Conservation (phyloP, 30 jellyfish, hydroid and myxozoan species). For the Chrysaora quinquecirrha region DNA sequence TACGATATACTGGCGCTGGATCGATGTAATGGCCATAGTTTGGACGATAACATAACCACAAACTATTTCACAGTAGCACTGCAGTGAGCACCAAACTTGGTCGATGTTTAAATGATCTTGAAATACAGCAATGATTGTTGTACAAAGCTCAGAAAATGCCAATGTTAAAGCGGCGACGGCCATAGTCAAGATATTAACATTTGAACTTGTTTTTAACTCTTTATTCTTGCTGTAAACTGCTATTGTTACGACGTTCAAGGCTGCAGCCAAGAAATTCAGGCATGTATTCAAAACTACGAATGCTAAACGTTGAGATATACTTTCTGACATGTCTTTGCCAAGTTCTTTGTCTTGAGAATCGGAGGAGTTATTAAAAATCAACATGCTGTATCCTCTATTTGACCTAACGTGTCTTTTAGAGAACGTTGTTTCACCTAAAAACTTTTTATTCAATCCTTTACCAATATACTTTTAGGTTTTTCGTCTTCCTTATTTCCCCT, state of each 20-base stretch:
- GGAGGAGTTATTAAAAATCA: too few relatives aligned
- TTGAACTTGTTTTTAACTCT: slow-evolving; percentile 34
- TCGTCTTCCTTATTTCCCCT: too few relatives aligned
- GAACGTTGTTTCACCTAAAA: too few relatives aligned
- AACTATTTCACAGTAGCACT: slow-evolving; percentile 18
- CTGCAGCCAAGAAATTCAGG: slow-evolving; percentile 7
- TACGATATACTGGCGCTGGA: slow-evolving; percentile 33
- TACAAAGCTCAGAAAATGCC: slow-evolving; percentile 13
- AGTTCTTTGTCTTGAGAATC: too few relatives aligned
- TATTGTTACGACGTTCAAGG: slow-evolving; percentile 4
- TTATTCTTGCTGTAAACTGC: slow-evolving; percentile 9
- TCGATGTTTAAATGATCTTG: background rate
- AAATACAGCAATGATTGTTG: background rate
- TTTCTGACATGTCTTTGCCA: too few relatives aligned
- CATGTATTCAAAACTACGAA: background rate
- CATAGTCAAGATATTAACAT: slow-evolving; percentile 25
- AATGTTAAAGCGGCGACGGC: slow-evolving; percentile 23
- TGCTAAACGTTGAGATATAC: background rate
- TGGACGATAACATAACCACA: slow-evolving; percentile 22
- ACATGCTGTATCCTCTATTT: too few relatives aligned
- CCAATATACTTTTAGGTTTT: too few relatives aligned
- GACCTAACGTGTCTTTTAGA: too few relatives aligned
- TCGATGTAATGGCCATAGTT: slow-evolving; percentile 31
- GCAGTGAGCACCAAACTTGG: slow-evolving; percentile 10
- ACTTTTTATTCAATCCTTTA: too few relatives aligned